A percentile compares a stretch with the other conserved stretches of the same genome.
Conservation (phyloP, 1,140 invertebrate genomes). For the Holotrichia oblita region DNA sequence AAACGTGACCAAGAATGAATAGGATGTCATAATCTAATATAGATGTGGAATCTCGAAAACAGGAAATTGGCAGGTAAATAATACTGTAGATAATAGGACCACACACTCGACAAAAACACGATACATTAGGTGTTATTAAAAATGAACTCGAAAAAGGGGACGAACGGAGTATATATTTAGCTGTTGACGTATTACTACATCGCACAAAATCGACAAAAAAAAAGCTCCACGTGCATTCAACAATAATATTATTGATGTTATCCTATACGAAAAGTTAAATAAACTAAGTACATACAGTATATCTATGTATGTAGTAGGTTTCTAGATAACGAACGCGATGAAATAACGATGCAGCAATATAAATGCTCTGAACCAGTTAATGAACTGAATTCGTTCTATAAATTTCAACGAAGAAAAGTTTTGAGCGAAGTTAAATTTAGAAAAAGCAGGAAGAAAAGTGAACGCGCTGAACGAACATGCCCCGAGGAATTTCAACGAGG, state of each 20-base stretch:
- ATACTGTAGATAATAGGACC: slow-evolving; percentile 6
- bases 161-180: background rate
- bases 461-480: no score
- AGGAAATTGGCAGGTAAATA: slow-evolving; percentile 9
- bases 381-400: no score
- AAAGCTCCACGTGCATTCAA: background rate
- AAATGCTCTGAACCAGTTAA: no score
- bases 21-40: slow-evolving; percentile 9
- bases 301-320: no score
- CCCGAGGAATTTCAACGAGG: no score
- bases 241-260: background rate
- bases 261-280: no score
- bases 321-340: no score
- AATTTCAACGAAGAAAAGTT: no score
- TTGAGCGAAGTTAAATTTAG: no score
- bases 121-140: slow-evolving; percentile 8
- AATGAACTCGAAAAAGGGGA: background rate
- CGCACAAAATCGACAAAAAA: background rate
- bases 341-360: no score
- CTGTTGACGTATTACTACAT: background rate
- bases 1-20: background rate
- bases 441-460: no score
- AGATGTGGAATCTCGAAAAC: slow-evolving; percentile 11
- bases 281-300: no score
- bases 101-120: background rate